These are phyloP conservation scores for Chiridota heheva DNA, from an alignment of 35 echinoderm and acorn worm species.

Conservation along the genomic window DNA sequence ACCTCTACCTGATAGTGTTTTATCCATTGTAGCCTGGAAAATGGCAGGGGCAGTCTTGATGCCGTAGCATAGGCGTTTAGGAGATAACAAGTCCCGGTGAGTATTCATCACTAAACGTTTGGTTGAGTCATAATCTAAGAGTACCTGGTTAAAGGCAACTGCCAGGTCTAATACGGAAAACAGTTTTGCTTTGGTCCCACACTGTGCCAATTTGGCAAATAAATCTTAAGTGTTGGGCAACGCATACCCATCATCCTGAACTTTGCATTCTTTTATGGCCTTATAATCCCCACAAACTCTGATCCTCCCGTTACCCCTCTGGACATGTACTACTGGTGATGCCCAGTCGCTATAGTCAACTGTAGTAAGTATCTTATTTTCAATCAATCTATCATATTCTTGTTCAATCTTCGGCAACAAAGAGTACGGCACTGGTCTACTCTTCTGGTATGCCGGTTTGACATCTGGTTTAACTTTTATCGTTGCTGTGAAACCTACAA, in stretches of 20 bases:
- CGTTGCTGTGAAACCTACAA: constrained; percentile 33
- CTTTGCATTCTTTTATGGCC: background rate
- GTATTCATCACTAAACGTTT: no score
- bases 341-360: background rate
- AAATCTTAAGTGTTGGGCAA: constrained; percentile 38
- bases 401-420: constrained; percentile 31
- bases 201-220: constrained; percentile 9
- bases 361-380: no score
- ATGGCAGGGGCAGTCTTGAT: constrained; percentile 35
- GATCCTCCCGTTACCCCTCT: no score
- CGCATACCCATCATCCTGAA: constrained; percentile 17
- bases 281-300: constrained; percentile 33
- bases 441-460: constrained; percentile 34
- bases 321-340: constrained; percentile 4
- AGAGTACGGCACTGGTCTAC: constrained; percentile 64
- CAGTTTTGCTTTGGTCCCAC: constrained; percentile 4
- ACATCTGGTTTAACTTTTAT: constrained; percentile 30
- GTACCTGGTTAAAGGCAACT: no score
- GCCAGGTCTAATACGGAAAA: constrained; percentile 13
- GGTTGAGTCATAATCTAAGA: no score
- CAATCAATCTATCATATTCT: constrained; percentile 24
- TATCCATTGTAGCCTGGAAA: constrained; percentile 39
- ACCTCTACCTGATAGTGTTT: constrained; percentile 25
- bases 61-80: constrained; percentile 24
- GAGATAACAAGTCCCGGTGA: no score